These are phyloP conservation scores for Amphipyra berbera DNA, from an alignment of 2,888 invertebrate species.

Conservation along the genomic window DNA sequence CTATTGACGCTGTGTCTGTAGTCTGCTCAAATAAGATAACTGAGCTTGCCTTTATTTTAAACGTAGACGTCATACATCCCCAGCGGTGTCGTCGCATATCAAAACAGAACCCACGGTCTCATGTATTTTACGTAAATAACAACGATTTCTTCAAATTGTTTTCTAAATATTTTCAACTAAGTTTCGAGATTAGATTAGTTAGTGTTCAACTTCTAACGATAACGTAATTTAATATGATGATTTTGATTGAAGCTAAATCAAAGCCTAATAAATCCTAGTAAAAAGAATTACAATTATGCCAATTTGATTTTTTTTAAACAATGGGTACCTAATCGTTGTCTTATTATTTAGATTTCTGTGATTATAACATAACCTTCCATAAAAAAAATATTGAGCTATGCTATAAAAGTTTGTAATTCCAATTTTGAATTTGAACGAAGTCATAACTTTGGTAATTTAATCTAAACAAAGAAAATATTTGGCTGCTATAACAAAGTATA, in stretches of 20 bases:
- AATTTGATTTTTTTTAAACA: background rate
- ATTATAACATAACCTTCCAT: too few species aligned
- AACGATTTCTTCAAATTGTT: conserved; percentile 14
- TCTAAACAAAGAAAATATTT: conserved; percentile 16
- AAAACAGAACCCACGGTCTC: conserved; percentile 24
- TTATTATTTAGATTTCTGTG: too few species aligned
- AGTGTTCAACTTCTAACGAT: conserved; percentile 3
- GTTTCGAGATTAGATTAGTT: conserved; percentile 36
- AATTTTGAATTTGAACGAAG: too few species aligned
- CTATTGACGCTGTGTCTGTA: conserved; percentile 30
- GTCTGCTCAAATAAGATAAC: conserved; percentile 68
- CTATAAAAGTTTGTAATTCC: too few species aligned
- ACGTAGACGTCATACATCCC: conserved; percentile 6
- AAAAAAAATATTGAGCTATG: too few species aligned
- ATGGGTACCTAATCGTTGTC: too few species aligned
- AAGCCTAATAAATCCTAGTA: conserved; percentile 15
- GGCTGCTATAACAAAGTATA: conserved; percentile 9
- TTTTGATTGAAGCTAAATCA: conserved; percentile 18
- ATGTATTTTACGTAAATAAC: conserved; percentile 27
- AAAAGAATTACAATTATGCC: background rate
- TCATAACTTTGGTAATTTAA: too few species aligned
- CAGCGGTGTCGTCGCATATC: conserved; percentile 7
- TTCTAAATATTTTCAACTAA: conserved; percentile 10
- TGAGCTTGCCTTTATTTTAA: conserved; percentile 40
- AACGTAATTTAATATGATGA: conserved; percentile 18